Percentiles rank a stretch among this genome's conserved stretches.
Evolutionary conservation across 2,113 vertebrate species (phyloP).

Genomic region (Lophotis ruficrista): DNA sequence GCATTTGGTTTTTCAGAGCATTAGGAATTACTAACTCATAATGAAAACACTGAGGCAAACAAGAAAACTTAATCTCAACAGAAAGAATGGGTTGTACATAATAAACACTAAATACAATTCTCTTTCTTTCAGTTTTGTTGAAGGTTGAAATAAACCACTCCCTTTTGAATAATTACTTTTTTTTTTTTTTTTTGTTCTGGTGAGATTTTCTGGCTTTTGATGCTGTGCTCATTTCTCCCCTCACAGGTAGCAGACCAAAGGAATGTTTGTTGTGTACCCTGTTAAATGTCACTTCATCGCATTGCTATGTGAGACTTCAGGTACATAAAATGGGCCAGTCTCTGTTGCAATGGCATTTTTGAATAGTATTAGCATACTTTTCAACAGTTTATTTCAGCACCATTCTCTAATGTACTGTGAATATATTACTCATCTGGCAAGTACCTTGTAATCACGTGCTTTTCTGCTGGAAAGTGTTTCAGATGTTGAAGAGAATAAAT

Average conservation of each 20-base stretch:
- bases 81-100: background rate
- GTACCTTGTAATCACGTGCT: background rate
- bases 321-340: background rate
- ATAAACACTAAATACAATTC: background rate
- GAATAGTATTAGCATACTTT: background rate
- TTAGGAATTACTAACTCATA: background rate
- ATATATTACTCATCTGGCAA: constrained; percentile 49
- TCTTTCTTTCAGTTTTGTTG: background rate
- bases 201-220: background rate
- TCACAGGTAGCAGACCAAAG: background rate
- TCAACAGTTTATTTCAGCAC: background rate
- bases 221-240: background rate
- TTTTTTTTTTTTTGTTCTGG: background rate
- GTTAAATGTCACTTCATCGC: constrained; percentile 42
- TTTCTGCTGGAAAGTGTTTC: background rate
- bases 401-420: background rate
- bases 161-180: background rate
- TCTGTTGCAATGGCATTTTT: background rate
- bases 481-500: background rate
- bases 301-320: constrained; percentile 30
- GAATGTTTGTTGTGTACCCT: background rate
- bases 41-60: background rate
- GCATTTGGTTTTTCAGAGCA: background rate
- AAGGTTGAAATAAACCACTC: background rate
- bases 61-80: background rate